phyloP scores from a whole-genome alignment of 1,140 invertebrate genomes.

The Acromyrmex charruanus region DNA sequence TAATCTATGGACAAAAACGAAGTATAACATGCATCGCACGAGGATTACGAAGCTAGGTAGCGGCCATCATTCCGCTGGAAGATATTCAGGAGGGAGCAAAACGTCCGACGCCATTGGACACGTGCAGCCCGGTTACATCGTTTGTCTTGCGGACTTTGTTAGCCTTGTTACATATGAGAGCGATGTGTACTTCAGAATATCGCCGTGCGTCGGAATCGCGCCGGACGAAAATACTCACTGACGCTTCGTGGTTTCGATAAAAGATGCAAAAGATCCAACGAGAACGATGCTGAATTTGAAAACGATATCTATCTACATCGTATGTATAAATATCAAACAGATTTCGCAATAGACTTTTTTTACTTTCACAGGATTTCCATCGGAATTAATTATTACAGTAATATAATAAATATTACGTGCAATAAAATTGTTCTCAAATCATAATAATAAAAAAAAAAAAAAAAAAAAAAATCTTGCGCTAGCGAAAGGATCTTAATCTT shows the following conservation, averaged over 20 bases:
- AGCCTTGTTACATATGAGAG: constrained; percentile 48
- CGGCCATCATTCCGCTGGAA: background rate
- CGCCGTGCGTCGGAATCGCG: constrained; percentile 1
- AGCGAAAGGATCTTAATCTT: constrained; percentile 9
- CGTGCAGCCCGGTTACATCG: constrained; percentile 13
- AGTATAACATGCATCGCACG: background rate
- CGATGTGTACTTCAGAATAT: constrained; percentile 41
- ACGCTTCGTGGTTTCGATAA: constrained; percentile 14
- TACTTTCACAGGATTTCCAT: background rate
- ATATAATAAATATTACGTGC: too few species aligned
- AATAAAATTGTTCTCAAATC: background rate
- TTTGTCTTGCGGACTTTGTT: constrained; percentile 44
- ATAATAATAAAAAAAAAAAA: background rate
- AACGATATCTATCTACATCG: too few species aligned
- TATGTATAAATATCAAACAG: too few species aligned
- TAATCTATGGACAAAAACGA: background rate
- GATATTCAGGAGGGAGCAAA: background rate
- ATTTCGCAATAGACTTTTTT: background rate
- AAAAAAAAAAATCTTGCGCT: background rate
- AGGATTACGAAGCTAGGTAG: background rate
- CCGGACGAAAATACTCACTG: constrained; percentile 29
- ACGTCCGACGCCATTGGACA: constrained; percentile 28
- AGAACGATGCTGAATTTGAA: background rate
- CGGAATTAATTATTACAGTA: background rate
- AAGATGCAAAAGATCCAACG: constrained; percentile 1